A percentile compares a stretch with the other conserved stretches of the same genome.
These are phyloP conservation scores for Cherax destructor DNA, from an alignment of 1,140 invertebrate genomes.

Conservation along the genomic window DNA sequence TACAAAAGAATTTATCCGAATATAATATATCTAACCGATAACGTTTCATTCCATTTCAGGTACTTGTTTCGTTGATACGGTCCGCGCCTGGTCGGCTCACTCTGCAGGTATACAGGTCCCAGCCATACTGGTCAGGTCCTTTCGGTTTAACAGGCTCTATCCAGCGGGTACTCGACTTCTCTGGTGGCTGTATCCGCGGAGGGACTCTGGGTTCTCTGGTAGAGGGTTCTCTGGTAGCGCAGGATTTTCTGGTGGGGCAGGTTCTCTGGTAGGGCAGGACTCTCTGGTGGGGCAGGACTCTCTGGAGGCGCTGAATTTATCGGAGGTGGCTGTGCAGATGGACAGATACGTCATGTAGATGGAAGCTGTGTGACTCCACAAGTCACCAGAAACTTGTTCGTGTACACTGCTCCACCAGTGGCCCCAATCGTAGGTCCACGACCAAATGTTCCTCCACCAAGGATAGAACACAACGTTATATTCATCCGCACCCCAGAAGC, in stretches of 20 bases:
- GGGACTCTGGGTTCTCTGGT: not conserved
- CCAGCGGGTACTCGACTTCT: no score
- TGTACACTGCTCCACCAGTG: conserved; percentile 2
- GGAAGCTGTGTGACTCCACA: not conserved
- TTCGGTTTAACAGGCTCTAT: not conserved
- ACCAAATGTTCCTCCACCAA: conserved; percentile 1
- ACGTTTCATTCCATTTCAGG: not conserved
- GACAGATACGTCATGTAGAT: conserved; percentile 14
- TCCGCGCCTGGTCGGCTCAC: not conserved
- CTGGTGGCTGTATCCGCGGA: not conserved
- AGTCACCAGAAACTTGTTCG: conserved; percentile 2
- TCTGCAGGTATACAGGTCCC: not conserved
- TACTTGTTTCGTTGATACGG: not conserved
- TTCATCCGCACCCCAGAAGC: conserved; percentile 11
- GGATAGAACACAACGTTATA: conserved; percentile 14
- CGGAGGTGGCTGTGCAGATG: not conserved
- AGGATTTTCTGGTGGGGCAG: not conserved
- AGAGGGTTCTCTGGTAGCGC: no score
- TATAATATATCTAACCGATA: no score
- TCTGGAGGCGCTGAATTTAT: not conserved
- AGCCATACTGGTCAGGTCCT: not conserved
- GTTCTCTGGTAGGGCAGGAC: not conserved
- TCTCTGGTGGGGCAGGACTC: not conserved
- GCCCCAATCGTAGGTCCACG: not conserved
- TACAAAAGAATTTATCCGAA: no score